phyloP scores from a whole-genome alignment of 2,797 vertebrate genomes.

The Margarornis squamiger region DNA sequence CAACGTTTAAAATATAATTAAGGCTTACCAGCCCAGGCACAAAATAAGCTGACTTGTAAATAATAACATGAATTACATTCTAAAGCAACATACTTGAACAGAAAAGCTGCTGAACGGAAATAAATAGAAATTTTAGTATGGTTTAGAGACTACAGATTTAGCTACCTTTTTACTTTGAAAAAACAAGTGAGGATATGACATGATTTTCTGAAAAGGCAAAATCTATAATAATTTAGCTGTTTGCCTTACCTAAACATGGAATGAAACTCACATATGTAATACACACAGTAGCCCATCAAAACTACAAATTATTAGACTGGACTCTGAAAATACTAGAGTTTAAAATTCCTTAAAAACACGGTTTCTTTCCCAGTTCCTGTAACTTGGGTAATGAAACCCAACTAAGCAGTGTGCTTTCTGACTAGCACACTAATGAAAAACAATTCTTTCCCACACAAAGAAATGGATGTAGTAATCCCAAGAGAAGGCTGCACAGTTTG shows the following conservation, averaged over 20 bases:
- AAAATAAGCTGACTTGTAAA: background rate
- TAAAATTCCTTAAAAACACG: background rate
- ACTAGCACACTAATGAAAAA: slow-evolving; percentile 52
- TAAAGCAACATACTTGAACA: background rate
- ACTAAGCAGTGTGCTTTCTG: slow-evolving; percentile 26
- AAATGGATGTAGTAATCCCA: slow-evolving; percentile 39
- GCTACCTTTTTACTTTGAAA: background rate
- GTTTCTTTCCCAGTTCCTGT: background rate
- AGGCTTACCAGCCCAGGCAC: background rate
- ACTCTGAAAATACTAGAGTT: background rate
- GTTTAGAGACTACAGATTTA: background rate
- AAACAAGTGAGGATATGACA: background rate
- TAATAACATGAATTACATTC: background rate
- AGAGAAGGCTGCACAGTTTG: background rate
- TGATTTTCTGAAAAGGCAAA: background rate
- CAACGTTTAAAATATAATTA: background rate
- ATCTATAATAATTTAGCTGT: background rate
- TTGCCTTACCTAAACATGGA: background rate
- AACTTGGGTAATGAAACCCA: background rate
- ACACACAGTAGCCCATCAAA: background rate
- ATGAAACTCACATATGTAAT: background rate
- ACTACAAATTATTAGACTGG: background rate
- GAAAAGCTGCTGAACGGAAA: background rate
- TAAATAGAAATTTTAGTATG: background rate
- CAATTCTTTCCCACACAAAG: slow-evolving; percentile 59